Evolutionary conservation across 1,140 invertebrate species (phyloP).

Genomic region (Neotoxoptera formosana): DNA sequence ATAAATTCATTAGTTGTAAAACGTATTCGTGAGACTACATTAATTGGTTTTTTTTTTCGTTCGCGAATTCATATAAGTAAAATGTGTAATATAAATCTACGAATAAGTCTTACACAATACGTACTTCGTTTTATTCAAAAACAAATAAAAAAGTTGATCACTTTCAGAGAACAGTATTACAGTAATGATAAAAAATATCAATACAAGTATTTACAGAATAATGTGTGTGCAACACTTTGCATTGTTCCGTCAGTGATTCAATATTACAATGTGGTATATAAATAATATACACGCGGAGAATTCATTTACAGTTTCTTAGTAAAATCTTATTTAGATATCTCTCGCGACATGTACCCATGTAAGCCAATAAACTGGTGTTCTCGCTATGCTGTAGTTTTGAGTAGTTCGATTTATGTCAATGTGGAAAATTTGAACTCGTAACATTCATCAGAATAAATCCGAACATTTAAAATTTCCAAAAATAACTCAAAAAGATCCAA

Average conservation of each 20-base stretch:
- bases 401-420: background rate
- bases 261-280: background rate
- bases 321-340: no score
- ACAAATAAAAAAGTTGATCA: background rate
- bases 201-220: background rate
- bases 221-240: background rate
- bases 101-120: background rate
- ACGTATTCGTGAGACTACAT: background rate
- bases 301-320: background rate
- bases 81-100: background rate
- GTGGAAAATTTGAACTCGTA: background rate
- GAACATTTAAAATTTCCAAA: no score
- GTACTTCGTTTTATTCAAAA: background rate
- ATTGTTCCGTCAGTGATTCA: background rate
- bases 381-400: background rate
- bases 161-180: background rate
- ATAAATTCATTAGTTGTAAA: background rate
- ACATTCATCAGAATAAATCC: background rate
- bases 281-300: background rate
- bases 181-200: background rate
- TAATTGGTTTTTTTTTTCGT: background rate
- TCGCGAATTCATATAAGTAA: background rate
- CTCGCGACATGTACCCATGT: no score
- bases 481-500: background rate
- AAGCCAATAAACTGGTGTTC: background rate